phyloP scores from a whole-genome alignment of 2,113 vertebrate species.

The Fulmarus glacialis region DNA sequence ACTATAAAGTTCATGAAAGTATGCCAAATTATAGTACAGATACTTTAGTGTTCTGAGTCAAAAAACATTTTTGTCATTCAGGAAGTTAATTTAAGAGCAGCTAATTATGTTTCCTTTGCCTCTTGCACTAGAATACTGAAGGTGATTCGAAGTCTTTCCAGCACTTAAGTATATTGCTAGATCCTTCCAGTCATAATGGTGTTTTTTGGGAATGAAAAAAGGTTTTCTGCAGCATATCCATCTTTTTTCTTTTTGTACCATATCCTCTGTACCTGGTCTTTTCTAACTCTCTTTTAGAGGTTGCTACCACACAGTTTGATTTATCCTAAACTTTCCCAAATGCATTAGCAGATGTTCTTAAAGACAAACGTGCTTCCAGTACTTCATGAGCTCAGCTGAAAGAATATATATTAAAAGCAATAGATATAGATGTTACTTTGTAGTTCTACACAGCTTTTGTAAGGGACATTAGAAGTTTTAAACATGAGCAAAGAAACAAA shows the following conservation, averaged over 20 bases:
- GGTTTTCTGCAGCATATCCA: not conserved
- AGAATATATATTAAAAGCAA: not conserved
- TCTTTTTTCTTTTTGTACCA: not conserved
- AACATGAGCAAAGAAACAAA: not conserved
- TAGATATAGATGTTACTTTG: not conserved
- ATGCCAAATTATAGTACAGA: not conserved
- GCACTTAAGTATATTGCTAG: not conserved
- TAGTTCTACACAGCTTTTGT: not conserved
- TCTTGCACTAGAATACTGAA: not conserved
- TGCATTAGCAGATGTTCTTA: not conserved
- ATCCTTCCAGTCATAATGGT: not conserved
- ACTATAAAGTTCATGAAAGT: not conserved
- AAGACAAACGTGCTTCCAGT: not conserved
- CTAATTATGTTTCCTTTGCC: not conserved
- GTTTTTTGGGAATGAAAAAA: not conserved
- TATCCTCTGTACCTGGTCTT: not conserved
- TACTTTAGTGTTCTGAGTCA: not conserved
- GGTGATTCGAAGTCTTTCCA: not conserved
- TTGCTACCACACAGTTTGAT: not conserved
- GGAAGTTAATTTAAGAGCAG: not conserved
- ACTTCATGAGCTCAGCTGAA: not conserved
- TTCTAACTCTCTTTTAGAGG: not conserved
- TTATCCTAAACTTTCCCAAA: constrained; percentile 16
- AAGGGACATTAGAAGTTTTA: not conserved
- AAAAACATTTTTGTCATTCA: not conserved